Evolutionary conservation across 53 echinoderm and acorn worm genomes (phyloP).

Genomic region (Arbacia lixula): DNA sequence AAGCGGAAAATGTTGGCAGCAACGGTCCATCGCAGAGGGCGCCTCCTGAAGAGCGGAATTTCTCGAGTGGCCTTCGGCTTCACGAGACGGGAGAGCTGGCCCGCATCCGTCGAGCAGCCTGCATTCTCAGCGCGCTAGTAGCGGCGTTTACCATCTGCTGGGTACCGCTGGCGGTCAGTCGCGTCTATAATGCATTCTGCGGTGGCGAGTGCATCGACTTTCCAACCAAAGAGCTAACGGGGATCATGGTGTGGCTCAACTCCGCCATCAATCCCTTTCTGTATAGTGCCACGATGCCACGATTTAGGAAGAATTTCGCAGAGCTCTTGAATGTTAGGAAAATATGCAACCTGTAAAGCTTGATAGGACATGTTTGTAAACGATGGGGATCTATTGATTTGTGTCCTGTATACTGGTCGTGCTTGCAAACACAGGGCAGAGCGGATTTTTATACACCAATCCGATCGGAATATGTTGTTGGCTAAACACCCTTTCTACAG

Average conservation of each 20-base stretch:
- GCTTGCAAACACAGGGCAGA: too few relatives aligned
- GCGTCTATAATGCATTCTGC: slow-evolving; percentile 4
- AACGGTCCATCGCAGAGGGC: too few relatives aligned
- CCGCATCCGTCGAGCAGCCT: background rate
- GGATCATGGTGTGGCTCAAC: background rate
- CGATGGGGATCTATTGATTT: too few relatives aligned
- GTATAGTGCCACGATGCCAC: background rate
- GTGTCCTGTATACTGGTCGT: too few relatives aligned
- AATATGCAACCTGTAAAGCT: too few relatives aligned
- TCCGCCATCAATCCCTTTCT: slow-evolving; percentile 5
- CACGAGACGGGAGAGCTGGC: background rate
- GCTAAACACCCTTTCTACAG: too few relatives aligned
- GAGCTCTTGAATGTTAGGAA: background rate
- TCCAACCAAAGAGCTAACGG: background rate
- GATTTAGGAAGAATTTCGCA: slow-evolving; percentile 12
- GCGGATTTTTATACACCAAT: too few relatives aligned
- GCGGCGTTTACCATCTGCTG: background rate
- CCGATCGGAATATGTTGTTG: too few relatives aligned
- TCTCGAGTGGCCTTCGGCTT: too few relatives aligned
- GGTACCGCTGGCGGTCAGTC: background rate
- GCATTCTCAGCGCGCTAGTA: background rate
- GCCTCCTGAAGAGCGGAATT: too few relatives aligned
- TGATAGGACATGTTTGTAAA: too few relatives aligned
- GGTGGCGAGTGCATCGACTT: background rate
- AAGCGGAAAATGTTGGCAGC: too few relatives aligned